Percentiles rank a stretch among this genome's conserved stretches.
Conservation (phyloP, 2,888 invertebrate species). For the Netelia fuscicornis region DNA sequence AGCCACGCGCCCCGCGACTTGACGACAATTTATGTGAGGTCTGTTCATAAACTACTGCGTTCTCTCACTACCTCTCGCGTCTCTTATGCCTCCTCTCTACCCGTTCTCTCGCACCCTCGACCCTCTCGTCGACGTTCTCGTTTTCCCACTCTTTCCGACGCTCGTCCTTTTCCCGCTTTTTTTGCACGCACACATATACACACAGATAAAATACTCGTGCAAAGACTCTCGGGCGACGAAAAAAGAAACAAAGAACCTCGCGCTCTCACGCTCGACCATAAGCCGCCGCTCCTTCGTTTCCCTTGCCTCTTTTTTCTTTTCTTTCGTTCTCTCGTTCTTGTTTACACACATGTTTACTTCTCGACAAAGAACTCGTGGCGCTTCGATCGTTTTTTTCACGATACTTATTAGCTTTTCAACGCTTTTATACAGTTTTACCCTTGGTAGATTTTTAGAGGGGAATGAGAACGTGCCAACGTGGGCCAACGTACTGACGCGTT, state of each 20-base stretch:
- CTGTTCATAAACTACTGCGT: slow-evolving; percentile 84
- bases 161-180: slow-evolving; percentile 23
- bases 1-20: slow-evolving; percentile 75
- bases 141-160: slow-evolving; percentile 50
- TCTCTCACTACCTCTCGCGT: slow-evolving; percentile 66
- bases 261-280: slow-evolving; percentile 19
- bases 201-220: slow-evolving; percentile 23
- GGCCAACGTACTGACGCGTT: too few species aligned
- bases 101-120: not conserved
- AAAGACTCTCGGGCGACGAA: slow-evolving; percentile 22
- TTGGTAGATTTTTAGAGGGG: slow-evolving; percentile 36
- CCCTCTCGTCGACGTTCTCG: slow-evolving; percentile 35
- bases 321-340: slow-evolving; percentile 58
- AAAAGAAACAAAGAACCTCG: slow-evolving; percentile 24
- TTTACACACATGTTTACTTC: slow-evolving; percentile 73
- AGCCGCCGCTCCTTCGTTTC: slow-evolving; percentile 41
- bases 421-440: slow-evolving; percentile 44
- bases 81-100: slow-evolving; percentile 5
- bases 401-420: slow-evolving; percentile 82
- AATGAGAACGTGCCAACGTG: slow-evolving; percentile 1
- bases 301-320: slow-evolving; percentile 59
- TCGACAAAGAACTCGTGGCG: slow-evolving; percentile 79
- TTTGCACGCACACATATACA: not conserved
- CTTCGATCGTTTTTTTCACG: slow-evolving; percentile 79
- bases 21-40: slow-evolving; percentile 84